phyloP scores from a whole-genome alignment of 2,888 invertebrate species.

The Lasioglossum vierecki region DNA sequence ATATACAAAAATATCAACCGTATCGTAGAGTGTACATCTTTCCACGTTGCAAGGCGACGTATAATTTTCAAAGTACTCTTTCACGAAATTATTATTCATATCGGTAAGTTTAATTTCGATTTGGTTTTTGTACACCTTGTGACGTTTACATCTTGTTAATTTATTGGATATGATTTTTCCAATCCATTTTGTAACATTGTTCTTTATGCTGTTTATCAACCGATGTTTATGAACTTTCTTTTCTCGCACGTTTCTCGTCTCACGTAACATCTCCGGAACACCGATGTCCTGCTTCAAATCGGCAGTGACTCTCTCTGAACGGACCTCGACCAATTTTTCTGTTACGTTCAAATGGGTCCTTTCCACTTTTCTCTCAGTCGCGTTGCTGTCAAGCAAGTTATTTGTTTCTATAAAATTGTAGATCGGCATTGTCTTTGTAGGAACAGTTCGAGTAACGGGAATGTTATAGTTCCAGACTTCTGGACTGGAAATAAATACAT shows the following conservation, averaged over 20 bases:
- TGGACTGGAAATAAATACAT: conserved; percentile 24
- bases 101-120: conserved; percentile 9
- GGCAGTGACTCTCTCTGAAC: background rate
- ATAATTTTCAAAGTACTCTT: background rate
- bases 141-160: background rate
- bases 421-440: background rate
- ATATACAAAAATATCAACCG: conserved; percentile 22
- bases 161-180: background rate
- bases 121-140: background rate
- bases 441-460: background rate
- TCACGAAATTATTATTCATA: conserved; percentile 27
- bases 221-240: background rate
- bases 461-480: background rate
- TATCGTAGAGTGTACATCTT: conserved; percentile 21
- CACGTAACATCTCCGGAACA: background rate
- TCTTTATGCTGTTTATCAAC: background rate
- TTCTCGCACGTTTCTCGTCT: background rate
- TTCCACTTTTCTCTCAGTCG: background rate
- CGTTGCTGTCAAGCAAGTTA: background rate
- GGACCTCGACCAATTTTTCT: background rate
- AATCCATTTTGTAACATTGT: conserved; percentile 12
- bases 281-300: background rate
- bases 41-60: background rate
- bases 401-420: background rate
- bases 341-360: background rate